phyloP scores from a whole-genome alignment of 2,797 vertebrate species.

The Allobates femoralis region DNA sequence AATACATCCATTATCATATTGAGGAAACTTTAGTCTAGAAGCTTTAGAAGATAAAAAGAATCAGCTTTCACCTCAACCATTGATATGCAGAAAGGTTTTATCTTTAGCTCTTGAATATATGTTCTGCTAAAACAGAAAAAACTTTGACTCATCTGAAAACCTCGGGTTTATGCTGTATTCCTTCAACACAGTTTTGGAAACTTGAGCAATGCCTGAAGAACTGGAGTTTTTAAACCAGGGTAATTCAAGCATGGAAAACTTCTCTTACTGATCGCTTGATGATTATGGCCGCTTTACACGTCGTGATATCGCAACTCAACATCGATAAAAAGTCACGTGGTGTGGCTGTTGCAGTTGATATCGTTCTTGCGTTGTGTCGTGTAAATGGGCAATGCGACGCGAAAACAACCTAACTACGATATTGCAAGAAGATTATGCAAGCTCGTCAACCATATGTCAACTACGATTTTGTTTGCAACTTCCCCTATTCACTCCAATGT shows the following conservation, averaged over 20 bases:
- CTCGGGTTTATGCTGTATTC: too few relatives aligned
- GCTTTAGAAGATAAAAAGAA: not conserved
- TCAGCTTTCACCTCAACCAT: not conserved
- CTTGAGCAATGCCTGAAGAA: not conserved
- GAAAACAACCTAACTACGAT: too few relatives aligned
- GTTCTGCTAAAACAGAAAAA: not conserved
- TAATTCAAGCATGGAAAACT: not conserved
- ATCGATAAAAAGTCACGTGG: too few relatives aligned
- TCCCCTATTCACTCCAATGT: too few relatives aligned
- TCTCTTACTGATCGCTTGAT: not conserved
- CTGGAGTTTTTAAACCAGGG: not conserved
- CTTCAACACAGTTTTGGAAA: not conserved
- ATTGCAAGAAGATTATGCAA: too few relatives aligned
- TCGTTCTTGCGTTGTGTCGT: too few relatives aligned
- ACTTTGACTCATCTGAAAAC: not conserved
- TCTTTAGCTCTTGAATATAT: not conserved
- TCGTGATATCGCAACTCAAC: too few relatives aligned
- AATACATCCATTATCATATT: not conserved
- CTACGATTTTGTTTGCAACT: too few relatives aligned
- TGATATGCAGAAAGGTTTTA: not conserved
- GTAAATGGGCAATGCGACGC: too few relatives aligned
- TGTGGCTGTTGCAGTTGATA: too few relatives aligned
- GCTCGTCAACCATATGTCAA: too few relatives aligned
- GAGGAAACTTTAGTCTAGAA: not conserved
- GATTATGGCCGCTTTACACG: too few relatives aligned